phyloP scores from a whole-genome alignment of 2,888 invertebrate genomes.

The Tenthredo amoena region DNA sequence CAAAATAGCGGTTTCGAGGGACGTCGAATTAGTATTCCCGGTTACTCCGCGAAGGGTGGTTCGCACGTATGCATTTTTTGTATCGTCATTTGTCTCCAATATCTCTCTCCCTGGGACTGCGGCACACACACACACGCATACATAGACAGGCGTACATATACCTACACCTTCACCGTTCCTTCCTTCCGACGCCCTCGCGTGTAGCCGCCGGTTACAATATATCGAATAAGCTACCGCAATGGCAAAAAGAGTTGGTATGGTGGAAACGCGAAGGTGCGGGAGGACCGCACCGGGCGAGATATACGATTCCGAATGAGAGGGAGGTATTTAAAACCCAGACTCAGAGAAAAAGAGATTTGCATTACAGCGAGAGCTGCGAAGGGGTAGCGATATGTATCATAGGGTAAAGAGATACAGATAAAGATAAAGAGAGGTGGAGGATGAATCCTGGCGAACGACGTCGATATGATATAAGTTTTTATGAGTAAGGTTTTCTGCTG shows the following conservation, averaged over 20 bases:
- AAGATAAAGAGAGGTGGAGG: constrained; percentile 59
- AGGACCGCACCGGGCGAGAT: constrained; percentile 55
- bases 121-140: constrained; percentile 68
- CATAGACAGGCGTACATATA: not conserved
- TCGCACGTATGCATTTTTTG: constrained; percentile 75
- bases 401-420: constrained; percentile 46
- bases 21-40: constrained; percentile 60
- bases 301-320: constrained; percentile 45
- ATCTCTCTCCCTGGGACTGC: constrained; percentile 64
- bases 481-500: constrained; percentile 64
- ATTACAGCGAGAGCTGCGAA: constrained; percentile 65
- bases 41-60: constrained; percentile 60
- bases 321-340: constrained; percentile 74
- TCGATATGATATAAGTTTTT: constrained; percentile 70
- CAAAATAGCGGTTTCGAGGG: constrained; percentile 57
- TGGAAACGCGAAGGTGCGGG: constrained; percentile 66
- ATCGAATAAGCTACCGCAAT: constrained; percentile 75
- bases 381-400: constrained; percentile 56
- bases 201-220: constrained; percentile 69
- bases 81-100: constrained; percentile 77
- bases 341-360: constrained; percentile 74
- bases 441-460: constrained; percentile 58
- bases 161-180: not conserved
- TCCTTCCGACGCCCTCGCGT: constrained; percentile 56
- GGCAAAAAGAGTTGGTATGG: constrained; percentile 74